These are phyloP conservation scores for Lepisosteus oculatus DNA, from an alignment of 2,113 vertebrate genomes.

Conservation along the genomic window DNA sequence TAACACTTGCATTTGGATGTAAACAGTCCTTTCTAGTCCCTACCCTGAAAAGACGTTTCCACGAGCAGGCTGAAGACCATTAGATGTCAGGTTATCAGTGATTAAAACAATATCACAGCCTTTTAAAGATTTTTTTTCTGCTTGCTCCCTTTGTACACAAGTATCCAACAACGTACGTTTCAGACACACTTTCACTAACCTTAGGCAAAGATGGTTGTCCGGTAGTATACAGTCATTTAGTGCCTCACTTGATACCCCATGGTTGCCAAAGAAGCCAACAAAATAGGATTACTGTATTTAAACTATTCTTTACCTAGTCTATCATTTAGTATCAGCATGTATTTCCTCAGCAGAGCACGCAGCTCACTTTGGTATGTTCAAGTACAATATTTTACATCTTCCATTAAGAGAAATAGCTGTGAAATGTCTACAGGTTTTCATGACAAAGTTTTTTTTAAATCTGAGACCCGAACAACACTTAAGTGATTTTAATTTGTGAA, in stretches of 20 bases:
- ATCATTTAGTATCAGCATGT: neutral
- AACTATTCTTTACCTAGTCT: neutral
- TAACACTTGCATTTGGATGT: too few species aligned
- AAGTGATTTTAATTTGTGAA: too few species aligned
- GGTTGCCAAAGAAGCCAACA: neutral
- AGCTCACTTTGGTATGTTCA: neutral
- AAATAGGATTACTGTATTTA: neutral
- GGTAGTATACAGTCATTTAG: constrained; percentile 1
- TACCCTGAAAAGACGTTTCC: too few species aligned
- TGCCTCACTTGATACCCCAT: neutral
- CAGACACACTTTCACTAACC: constrained; percentile 2
- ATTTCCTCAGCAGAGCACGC: neutral
- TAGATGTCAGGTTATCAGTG: too few species aligned
- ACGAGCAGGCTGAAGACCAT: too few species aligned
- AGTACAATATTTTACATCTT: neutral
- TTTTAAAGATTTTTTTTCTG: neutral
- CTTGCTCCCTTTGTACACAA: neutral
- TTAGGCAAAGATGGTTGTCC: constrained; percentile 1
- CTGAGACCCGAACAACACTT: too few species aligned
- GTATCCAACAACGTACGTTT: neutral
- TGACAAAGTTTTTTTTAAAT: too few species aligned
- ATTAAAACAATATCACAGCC: neutral
- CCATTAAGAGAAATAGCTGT: too few species aligned
- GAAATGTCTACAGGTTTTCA: neutral
- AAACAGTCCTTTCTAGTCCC: too few species aligned